Conservation (phyloP, 2,888 invertebrate genomes). For the Cataglyphis albicans region DNA sequence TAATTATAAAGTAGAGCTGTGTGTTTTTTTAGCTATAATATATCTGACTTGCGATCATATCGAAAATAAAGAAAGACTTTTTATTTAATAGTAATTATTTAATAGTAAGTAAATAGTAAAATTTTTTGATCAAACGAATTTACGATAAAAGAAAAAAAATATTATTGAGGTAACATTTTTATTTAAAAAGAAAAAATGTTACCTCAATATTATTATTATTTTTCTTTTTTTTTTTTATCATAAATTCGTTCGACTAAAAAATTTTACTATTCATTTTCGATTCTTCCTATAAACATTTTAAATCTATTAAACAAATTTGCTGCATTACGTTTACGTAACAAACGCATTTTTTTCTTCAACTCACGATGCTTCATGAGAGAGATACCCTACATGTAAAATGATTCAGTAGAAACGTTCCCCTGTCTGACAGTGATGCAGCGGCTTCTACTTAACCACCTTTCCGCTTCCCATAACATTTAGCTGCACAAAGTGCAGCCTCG, state of each 20-base stretch:
- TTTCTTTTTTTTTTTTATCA: neutral
- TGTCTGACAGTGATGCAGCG: constrained; percentile 50
- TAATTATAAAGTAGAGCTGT: neutral
- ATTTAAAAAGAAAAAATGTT: neutral
- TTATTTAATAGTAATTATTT: neutral
- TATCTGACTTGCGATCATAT: too few relatives aligned
- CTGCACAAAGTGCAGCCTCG: constrained; percentile 48
- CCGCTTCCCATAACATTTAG: constrained; percentile 49
- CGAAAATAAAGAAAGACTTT: neutral
- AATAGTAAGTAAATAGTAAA: too few relatives aligned
- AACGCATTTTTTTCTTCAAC: constrained; percentile 29
- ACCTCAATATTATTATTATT: neutral
- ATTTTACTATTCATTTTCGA: neutral
- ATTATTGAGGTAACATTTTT: too few relatives aligned
- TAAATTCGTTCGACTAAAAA: neutral
- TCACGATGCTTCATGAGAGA: constrained; percentile 27
- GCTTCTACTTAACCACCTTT: constrained; percentile 49
- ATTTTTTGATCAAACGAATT: too few relatives aligned
- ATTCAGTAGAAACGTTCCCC: constrained; percentile 49
- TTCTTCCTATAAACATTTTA: neutral
- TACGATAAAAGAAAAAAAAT: too few relatives aligned
- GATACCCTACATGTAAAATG: constrained; percentile 43
- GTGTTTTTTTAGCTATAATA: neutral
- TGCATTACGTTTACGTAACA: constrained; percentile 31
- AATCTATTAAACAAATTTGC: neutral